Base-by-base conservation (phyloP, 2,113 vertebrate species). In the Fulica atra region DNA sequence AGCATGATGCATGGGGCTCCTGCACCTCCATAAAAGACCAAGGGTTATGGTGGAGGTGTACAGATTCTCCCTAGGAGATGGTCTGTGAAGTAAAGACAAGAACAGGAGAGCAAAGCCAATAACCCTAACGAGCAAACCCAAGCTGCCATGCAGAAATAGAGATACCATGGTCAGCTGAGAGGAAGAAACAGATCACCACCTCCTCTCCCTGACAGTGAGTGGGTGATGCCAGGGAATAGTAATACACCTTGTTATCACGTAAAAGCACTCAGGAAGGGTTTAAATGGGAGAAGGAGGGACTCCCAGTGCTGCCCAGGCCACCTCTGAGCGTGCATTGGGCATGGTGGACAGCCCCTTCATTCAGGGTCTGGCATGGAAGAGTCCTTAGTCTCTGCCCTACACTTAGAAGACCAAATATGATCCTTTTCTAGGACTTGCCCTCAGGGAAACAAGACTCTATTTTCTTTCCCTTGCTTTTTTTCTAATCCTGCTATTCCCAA, bases 111-210 rank as follows among this genome's bases (percentile, higher is more conserved):
- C 21, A 33, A 51, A 78, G 26, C 18, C 50, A 24, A 31, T n/a
- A 51, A 65, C 7, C 15, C 13, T 4, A 1, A 5, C 16, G 50
- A 51, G 23, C 21, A 65, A 51, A 65, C 15, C 36, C 44, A 29
- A 79, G 42, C 13, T 70, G 50, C 64, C 14, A 11, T 33, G 35
- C 31, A 57, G 42, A 42, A 51, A 36, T 5, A 0, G 1, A 36
- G 35, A 24, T 24, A 59, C 44, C 1, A 0, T 14, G 36, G 10
- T 78, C 35, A 72, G 51, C 13, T 51, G 23, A 71, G 26, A 71
- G 21, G 6, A 51, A 5, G 42, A 33, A 59, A 65, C 0, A 1
- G 25, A 11, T 73, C 1, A 0, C 18, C 23, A 3, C 54, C 23
- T 65, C 51, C 31, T 81, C 17, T 50, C 35, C 35, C 51, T 57